Evolutionary conservation across 2,113 vertebrate genomes (phyloP).

Genomic region (Nesogale talazaci): DNA sequence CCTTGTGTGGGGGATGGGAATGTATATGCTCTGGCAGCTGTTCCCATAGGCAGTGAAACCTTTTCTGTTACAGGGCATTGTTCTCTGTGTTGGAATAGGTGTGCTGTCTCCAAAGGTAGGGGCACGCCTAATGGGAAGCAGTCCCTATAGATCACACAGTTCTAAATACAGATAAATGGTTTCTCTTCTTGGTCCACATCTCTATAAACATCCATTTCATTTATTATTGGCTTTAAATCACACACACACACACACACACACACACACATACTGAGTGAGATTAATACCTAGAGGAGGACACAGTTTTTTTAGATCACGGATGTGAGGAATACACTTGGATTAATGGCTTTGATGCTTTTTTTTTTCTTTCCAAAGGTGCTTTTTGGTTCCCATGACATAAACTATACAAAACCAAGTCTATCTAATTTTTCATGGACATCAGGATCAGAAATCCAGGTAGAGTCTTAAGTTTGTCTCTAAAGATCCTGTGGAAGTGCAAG

Average conservation of each 20-base stretch:
- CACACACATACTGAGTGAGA: conserved; percentile 61
- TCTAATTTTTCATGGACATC: conserved; percentile 57
- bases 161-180: background rate
- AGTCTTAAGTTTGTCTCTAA: conserved; percentile 44
- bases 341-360: conserved; percentile 77
- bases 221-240: conserved; percentile 54
- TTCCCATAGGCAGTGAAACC: conserved; percentile 10
- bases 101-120: background rate
- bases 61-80: conserved; percentile 44
- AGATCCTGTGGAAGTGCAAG: conserved; percentile 11
- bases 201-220: conserved; percentile 29
- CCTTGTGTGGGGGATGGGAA: conserved; percentile 11
- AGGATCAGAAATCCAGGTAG: conserved; percentile 24
- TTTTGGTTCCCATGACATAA: conserved; percentile 64
- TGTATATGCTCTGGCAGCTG: conserved; percentile 51
- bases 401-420: conserved; percentile 70
- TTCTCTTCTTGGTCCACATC: conserved; percentile 36
- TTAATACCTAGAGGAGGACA: conserved; percentile 67
- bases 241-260: background rate
- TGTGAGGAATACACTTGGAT: conserved; percentile 79
- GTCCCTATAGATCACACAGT: background rate
- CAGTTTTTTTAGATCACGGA: conserved; percentile 76
- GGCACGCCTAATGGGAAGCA: background rate
- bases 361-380: conserved; percentile 71
- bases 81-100: conserved; percentile 33